Percentiles rank a stretch among this genome's conserved stretches.
These are phyloP conservation scores for Zaprionus gabonicus DNA, from an alignment of 1,140 invertebrate species.

Conservation along the genomic window DNA sequence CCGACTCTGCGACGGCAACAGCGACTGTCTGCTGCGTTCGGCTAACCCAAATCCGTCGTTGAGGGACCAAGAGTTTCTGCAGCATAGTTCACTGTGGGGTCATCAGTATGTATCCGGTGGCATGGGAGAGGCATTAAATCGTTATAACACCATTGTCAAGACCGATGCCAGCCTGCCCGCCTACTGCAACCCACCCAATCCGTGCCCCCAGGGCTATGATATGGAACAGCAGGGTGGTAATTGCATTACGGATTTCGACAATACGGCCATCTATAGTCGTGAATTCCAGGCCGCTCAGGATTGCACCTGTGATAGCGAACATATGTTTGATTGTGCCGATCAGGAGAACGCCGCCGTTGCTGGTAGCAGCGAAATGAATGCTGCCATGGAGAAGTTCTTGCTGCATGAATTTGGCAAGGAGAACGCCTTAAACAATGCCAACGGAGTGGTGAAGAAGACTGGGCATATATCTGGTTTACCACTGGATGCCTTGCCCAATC, in stretches of 20 bases:
- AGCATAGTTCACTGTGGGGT: constrained; percentile 94
- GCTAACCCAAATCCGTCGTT: constrained; percentile 88
- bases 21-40: constrained; percentile 57
- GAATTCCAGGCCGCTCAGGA: constrained; percentile 96
- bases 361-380: constrained; percentile 71
- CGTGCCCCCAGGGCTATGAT: constrained; percentile 95
- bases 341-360: constrained; percentile 75
- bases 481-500: constrained; percentile 86
- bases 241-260: constrained; percentile 96
- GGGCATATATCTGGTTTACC: constrained; percentile 85
- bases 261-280: constrained; percentile 97
- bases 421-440: constrained; percentile 86
- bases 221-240: constrained; percentile 89
- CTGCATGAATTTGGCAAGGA: constrained; percentile 85
- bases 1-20: constrained; percentile 73
- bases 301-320: constrained; percentile 99
- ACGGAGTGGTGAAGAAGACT: constrained; percentile 91
- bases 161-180: constrained; percentile 96
- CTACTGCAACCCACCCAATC: constrained; percentile 99
- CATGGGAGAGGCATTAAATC: constrained; percentile 88
- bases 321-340: constrained; percentile 97
- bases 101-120: constrained; percentile 92
- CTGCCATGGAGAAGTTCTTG: constrained; percentile 85
- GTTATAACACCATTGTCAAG: constrained; percentile 92
- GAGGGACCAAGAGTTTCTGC: constrained; percentile 95